phyloP scores from a whole-genome alignment of 2,888 invertebrate genomes.

The Digitonthophagus gazella region DNA sequence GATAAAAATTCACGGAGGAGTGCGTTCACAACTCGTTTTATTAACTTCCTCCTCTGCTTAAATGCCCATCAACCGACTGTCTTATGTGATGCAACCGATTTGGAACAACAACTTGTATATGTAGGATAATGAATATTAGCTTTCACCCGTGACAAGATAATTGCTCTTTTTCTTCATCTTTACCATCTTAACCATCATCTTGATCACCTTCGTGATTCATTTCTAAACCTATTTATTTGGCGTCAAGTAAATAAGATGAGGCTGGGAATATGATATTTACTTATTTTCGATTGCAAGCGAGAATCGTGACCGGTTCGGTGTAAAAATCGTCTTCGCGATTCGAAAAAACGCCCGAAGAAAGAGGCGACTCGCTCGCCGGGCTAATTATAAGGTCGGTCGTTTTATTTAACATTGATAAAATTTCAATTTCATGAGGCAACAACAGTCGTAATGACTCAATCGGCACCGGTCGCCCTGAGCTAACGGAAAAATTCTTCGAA shows the following conservation, averaged over 20 bases:
- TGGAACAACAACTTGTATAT: background rate
- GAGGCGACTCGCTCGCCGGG: background rate
- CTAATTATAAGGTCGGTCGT: conserved; percentile 9
- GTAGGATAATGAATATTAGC: background rate
- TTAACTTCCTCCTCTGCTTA: background rate
- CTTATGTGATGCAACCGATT: background rate
- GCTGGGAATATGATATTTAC: no score
- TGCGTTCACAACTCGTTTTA: background rate
- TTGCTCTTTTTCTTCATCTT: no score
- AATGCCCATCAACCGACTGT: background rate
- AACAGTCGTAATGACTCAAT: conserved; percentile 12
- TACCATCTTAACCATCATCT: no score
- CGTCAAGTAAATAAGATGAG: no score
- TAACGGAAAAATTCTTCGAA: conserved; percentile 18
- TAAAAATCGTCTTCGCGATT: background rate
- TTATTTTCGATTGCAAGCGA: no score
- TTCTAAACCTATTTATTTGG: no score
- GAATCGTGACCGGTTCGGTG: background rate
- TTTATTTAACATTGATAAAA: conserved; percentile 15
- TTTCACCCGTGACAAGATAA: background rate
- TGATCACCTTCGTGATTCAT: no score
- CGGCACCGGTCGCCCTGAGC: conserved; percentile 2
- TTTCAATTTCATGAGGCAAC: conserved; percentile 16
- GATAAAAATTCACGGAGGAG: background rate
- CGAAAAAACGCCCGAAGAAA: background rate